Evolutionary conservation across 2,888 invertebrate genomes (phyloP).

Genomic region (Archips xylosteana): DNA sequence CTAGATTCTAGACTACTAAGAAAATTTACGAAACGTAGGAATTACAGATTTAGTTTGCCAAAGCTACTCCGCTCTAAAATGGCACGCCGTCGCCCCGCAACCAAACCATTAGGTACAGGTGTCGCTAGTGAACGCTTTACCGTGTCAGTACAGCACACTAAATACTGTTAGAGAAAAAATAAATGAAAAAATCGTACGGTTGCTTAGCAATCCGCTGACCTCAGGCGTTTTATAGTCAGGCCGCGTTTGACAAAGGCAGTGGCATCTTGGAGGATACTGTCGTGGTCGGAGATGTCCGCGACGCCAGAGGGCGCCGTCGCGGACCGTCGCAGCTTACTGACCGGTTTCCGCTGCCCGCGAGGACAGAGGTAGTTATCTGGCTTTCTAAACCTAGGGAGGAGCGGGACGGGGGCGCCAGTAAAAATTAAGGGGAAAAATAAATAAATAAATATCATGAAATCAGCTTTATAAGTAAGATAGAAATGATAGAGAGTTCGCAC

Average conservation of each 20-base stretch:
- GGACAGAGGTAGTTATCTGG: slow-evolving; percentile 83
- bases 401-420: slow-evolving; percentile 63
- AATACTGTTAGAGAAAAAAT: slow-evolving; percentile 68
- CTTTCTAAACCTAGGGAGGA: slow-evolving; percentile 80
- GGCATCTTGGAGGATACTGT: slow-evolving; percentile 80
- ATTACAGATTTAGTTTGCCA: background rate
- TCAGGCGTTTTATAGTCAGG: slow-evolving; percentile 83
- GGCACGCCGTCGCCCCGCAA: slow-evolving; percentile 12
- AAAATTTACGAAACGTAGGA: background rate
- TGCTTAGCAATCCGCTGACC: slow-evolving; percentile 80
- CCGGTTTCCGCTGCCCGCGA: slow-evolving; percentile 67
- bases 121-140: slow-evolving; percentile 64
- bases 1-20: too few species aligned
- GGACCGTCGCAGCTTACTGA: slow-evolving; percentile 70
- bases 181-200: slow-evolving; percentile 75
- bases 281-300: slow-evolving; percentile 69
- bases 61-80: background rate
- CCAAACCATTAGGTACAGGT: slow-evolving; percentile 41
- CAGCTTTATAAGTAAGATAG: slow-evolving; percentile 38
- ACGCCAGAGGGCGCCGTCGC: slow-evolving; percentile 77
- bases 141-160: slow-evolving; percentile 82
- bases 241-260: slow-evolving; percentile 82
- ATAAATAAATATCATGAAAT: slow-evolving; percentile 59
- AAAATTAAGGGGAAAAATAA: slow-evolving; percentile 67
- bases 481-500: slow-evolving; percentile 60